Conservation (phyloP, 2,113 vertebrate species). For the Brachyistius frenatus region DNA sequence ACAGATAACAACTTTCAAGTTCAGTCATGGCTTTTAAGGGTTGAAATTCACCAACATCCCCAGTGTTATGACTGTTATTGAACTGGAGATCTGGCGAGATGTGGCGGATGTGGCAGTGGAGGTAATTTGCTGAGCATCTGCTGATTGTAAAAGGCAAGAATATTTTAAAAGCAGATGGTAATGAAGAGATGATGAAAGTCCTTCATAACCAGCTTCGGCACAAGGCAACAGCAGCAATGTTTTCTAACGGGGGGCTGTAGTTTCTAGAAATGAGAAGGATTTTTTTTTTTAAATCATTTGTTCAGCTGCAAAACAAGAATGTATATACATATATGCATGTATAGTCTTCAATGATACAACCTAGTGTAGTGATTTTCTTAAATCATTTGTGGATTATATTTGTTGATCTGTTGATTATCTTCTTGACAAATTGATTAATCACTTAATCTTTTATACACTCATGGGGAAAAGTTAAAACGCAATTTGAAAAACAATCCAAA, state of each 20-base stretch:
- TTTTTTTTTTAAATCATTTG: not conserved
- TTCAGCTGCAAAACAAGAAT: not conserved
- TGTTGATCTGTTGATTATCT: too few species aligned
- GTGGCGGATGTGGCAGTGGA: slow-evolving; percentile 45
- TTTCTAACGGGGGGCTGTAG: slow-evolving; percentile 30
- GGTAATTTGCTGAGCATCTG: slow-evolving; percentile 69
- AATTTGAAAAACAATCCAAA: too few species aligned
- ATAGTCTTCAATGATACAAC: too few species aligned
- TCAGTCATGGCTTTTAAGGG: slow-evolving; percentile 47
- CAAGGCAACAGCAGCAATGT: slow-evolving; percentile 11
- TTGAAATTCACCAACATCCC: slow-evolving; percentile 35
- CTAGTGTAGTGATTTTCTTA: too few species aligned
- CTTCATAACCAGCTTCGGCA: slow-evolving; percentile 41
- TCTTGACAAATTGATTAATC: too few species aligned
- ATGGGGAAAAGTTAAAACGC: too few species aligned
- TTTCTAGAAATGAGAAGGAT: not conserved
- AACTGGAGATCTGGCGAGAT: slow-evolving; percentile 38
- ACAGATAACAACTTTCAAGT: slow-evolving; percentile 58
- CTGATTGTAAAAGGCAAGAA: slow-evolving; percentile 62
- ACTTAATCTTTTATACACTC: too few species aligned
- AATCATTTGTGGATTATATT: too few species aligned
- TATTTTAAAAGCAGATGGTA: slow-evolving; percentile 69
- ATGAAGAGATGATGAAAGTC: slow-evolving; percentile 59
- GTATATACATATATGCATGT: not conserved
- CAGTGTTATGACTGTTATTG: slow-evolving; percentile 47